These are phyloP conservation scores for Lophius americanus DNA, from an alignment of 2,797 vertebrate genomes.

Conservation along the genomic window DNA sequence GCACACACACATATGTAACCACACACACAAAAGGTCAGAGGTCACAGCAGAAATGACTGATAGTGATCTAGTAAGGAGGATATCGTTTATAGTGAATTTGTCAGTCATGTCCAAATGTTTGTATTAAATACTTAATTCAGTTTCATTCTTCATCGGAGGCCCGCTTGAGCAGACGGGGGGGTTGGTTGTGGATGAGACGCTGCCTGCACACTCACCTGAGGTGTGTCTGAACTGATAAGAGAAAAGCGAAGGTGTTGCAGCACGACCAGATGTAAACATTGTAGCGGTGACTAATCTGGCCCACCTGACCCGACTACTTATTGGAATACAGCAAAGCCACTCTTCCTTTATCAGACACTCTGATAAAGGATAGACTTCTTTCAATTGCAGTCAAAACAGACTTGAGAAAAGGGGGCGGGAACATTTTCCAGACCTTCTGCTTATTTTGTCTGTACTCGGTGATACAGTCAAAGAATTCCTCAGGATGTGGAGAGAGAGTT, in stretches of 20 bases:
- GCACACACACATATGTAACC: too few relatives aligned
- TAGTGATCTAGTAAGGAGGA: neutral
- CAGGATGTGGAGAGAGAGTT: neutral
- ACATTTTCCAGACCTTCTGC: neutral
- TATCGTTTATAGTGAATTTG: too few relatives aligned
- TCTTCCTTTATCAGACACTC: too few relatives aligned
- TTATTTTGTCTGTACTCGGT: neutral
- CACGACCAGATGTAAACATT: conserved; percentile 4
- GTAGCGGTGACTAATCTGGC: conserved; percentile 12
- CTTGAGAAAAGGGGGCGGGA: neutral
- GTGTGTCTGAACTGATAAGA: conserved; percentile 13
- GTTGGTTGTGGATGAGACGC: neutral
- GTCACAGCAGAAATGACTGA: conserved; percentile 4
- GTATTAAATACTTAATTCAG: neutral
- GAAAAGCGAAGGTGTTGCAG: conserved; percentile 35
- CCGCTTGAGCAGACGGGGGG: neutral
- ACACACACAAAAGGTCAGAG: too few relatives aligned
- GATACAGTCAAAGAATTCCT: neutral
- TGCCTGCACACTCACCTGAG: conserved; percentile 3
- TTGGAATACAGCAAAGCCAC: too few relatives aligned
- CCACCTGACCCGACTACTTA: neutral
- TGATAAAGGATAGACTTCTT: too few relatives aligned
- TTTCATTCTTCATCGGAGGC: neutral
- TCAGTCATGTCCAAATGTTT: neutral
- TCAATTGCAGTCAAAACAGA: too few relatives aligned